Percentiles rank a stretch among this genome's conserved stretches.
Evolutionary conservation across 2,888 invertebrate genomes (phyloP).

Genomic region (Nudaria mundana): DNA sequence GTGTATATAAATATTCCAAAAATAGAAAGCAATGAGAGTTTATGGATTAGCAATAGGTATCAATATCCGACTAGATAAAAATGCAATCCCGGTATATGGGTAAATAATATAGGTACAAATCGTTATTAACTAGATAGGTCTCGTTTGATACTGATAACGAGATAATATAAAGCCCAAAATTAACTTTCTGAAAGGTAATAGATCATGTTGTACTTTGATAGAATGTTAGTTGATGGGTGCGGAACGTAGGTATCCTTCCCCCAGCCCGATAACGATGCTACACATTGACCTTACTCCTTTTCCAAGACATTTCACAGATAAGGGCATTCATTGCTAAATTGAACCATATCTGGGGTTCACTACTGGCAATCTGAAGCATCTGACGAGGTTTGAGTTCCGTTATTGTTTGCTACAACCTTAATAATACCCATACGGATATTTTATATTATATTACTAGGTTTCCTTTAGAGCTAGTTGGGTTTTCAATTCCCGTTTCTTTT

Average conservation of each 20-base stretch:
- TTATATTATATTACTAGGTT: too few species aligned
- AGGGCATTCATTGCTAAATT: conserved; percentile 19
- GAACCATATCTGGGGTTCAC: neutral
- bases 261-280: conserved; percentile 25
- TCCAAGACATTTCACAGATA: conserved; percentile 27
- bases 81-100: conserved; percentile 24
- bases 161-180: conserved; percentile 18
- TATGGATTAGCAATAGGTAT: conserved; percentile 13
- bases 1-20: conserved; percentile 6
- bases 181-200: neutral
- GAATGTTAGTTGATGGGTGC: neutral
- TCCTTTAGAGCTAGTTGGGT: too few species aligned
- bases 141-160: conserved; percentile 40
- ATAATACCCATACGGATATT: too few species aligned
- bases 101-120: conserved; percentile 20
- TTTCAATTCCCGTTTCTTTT: too few species aligned
- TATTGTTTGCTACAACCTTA: too few species aligned
- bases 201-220: neutral
- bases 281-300: conserved; percentile 19
- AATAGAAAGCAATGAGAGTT: conserved; percentile 9
- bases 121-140: conserved; percentile 32
- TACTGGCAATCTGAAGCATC: neutral
- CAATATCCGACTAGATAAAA: conserved; percentile 16
- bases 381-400: too few species aligned
- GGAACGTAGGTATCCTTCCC: conserved; percentile 16